Evolutionary conservation across 2,797 vertebrate genomes (phyloP).

Genomic region (Anomalospiza imberbis): DNA sequence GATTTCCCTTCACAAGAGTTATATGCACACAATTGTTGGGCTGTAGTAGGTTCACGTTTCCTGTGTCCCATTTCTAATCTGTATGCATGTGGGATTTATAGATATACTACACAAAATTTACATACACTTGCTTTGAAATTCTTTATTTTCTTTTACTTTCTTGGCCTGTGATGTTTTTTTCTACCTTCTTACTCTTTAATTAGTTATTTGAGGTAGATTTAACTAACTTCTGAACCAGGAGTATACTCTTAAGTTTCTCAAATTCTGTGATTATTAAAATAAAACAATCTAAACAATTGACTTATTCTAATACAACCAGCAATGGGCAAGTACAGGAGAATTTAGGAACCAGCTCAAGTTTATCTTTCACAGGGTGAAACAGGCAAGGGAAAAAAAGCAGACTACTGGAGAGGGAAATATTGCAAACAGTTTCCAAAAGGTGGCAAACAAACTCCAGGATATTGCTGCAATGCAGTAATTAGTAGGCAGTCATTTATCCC

Average conservation of each 20-base stretch:
- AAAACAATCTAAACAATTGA: background rate
- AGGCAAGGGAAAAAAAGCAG: background rate
- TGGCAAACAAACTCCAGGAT: background rate
- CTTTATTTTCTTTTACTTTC: background rate
- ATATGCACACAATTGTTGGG: accelerated
- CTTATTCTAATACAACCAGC: background rate
- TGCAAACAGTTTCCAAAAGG: background rate
- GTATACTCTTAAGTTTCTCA: background rate
- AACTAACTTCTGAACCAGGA: background rate
- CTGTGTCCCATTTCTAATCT: background rate
- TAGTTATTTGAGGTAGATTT: background rate
- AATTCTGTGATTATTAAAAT: background rate
- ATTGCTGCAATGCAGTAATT: background rate
- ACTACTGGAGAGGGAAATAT: background rate
- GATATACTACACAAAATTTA: background rate
- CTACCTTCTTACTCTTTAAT: background rate
- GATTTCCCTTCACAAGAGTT: background rate
- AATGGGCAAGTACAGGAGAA: background rate
- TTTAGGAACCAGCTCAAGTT: background rate
- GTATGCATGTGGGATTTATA: background rate
- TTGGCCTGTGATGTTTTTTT: background rate
- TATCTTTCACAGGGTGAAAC: background rate
- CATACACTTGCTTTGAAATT: background rate
- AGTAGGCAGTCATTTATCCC: background rate
- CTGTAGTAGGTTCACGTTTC: background rate